phyloP scores from a whole-genome alignment of 2,797 vertebrate genomes.

The Perodicticus potto region DNA sequence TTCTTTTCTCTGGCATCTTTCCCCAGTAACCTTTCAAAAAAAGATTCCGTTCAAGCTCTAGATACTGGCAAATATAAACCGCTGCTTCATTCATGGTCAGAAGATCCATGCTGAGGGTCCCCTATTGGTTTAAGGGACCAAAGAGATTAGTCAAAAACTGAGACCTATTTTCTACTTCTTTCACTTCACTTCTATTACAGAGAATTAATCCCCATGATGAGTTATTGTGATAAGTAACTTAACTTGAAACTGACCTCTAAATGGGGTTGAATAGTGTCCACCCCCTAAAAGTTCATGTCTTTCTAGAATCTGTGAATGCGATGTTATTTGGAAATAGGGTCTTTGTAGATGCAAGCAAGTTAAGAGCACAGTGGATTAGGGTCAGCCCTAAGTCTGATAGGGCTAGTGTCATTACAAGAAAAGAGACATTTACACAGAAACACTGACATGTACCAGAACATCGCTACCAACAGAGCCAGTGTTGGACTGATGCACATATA shows the following conservation, averaged over 20 bases:
- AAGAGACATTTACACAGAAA: neutral
- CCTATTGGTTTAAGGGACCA: neutral
- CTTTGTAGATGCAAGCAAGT: neutral
- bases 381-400: neutral
- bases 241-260: neutral
- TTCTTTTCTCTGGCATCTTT: slow-evolving; percentile 27
- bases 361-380: neutral
- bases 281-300: neutral
- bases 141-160: neutral
- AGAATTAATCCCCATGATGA: neutral
- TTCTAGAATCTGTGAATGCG: neutral
- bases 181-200: neutral
- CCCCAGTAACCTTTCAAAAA: neutral
- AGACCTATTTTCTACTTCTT: neutral
- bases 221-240: neutral
- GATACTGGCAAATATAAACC: neutral
- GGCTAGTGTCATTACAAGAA: neutral
- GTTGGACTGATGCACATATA: neutral
- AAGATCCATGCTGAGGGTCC: neutral
- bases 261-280: neutral
- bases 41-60: neutral
- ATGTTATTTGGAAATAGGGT: neutral
- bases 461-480: neutral
- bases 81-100: neutral
- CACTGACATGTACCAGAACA: neutral